Base-by-base conservation (phyloP, 1,140 invertebrate genomes). In the Drepana arcuata region DNA sequence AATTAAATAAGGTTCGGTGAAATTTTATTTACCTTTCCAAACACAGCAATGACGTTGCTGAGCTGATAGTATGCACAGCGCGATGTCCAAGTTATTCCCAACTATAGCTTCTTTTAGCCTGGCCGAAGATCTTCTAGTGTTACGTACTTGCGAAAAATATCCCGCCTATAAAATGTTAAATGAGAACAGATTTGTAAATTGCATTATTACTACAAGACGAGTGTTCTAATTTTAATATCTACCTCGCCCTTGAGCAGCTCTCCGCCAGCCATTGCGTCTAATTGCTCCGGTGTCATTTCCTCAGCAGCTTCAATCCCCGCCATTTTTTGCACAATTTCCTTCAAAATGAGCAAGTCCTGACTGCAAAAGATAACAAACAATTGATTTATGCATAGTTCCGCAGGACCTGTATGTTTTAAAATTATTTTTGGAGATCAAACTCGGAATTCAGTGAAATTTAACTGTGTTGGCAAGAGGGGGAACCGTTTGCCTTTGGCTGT, bases 261-360 rank as follows among this genome's bases (percentile, higher is more conserved):
- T 7, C 98, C 98, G 14, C 98, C 98, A 40, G 92, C 90, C 91
- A 99, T 93, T 0, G 97, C 96, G 65, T 97, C 94, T 26, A 99
- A 71, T 83, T 99, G 97, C 67, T 99, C 96, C 21, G 91, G 86
- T 0, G 97, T 99, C 86, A 99, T 93, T 83, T 99, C 96, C 78
- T 99, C 96, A 4, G 93, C 91, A 2, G 96, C 92, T 85, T 99
- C 98, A 43, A 99, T 96, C 1, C 98, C 98, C 7, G 96, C 94
- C 97, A 99, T 99, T 87, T 99, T 99, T 83, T 98, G 95, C 35
- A 99, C 94, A 52, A 99, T 95, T 85, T 99, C 98, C 80, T 98
- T 96, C 27, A 99, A 80, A 53, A 99, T 92, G 13, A 99, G 84
- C 43, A 99, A 84, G 86, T 99, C 96, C 78, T 97, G 88, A 83